Evolutionary conservation across 2,888 invertebrate species (phyloP).

Genomic region (Latheticus oryzae): DNA sequence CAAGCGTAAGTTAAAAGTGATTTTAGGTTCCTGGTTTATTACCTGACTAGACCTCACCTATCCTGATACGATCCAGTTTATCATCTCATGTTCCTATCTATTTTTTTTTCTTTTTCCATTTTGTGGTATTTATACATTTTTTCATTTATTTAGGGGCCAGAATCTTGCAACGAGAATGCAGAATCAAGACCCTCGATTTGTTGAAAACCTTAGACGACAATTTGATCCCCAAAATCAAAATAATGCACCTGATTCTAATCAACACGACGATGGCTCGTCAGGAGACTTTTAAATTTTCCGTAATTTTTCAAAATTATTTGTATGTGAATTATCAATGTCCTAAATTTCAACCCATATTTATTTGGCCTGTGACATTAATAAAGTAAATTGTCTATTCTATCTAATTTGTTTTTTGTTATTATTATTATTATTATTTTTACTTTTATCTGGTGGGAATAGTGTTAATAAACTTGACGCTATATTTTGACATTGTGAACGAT

Average conservation of each 20-base stretch:
- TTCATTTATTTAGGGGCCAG: conserved; percentile 70
- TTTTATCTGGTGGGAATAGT: too few relatives aligned
- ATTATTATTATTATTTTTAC: too few relatives aligned
- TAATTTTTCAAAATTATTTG: too few relatives aligned
- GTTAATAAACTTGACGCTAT: too few relatives aligned
- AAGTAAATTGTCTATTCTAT: too few relatives aligned
- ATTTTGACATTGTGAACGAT: too few relatives aligned
- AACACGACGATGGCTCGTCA: conserved; percentile 10
- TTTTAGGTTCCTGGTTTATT: conserved; percentile 1
- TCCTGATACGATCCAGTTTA: too few relatives aligned
- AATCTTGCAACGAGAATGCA: conserved; percentile 87
- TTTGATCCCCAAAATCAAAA: conserved; percentile 16
- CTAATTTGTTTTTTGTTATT: too few relatives aligned
- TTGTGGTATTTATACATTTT: conserved; percentile 5
- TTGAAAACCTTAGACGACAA: conserved; percentile 73
- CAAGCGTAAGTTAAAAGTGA: conserved; percentile 55
- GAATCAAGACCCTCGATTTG: conserved; percentile 82
- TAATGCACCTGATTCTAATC: too few relatives aligned
- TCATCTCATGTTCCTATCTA: not conserved
- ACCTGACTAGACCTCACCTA: not conserved
- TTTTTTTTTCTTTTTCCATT: conserved; percentile 9
- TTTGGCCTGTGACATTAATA: too few relatives aligned
- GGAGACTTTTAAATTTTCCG: conserved; percentile 5
- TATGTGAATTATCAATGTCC: too few relatives aligned
- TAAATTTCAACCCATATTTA: too few relatives aligned